phyloP scores from a whole-genome alignment of 2,113 vertebrate species.

The Myiopsitta monachus region DNA sequence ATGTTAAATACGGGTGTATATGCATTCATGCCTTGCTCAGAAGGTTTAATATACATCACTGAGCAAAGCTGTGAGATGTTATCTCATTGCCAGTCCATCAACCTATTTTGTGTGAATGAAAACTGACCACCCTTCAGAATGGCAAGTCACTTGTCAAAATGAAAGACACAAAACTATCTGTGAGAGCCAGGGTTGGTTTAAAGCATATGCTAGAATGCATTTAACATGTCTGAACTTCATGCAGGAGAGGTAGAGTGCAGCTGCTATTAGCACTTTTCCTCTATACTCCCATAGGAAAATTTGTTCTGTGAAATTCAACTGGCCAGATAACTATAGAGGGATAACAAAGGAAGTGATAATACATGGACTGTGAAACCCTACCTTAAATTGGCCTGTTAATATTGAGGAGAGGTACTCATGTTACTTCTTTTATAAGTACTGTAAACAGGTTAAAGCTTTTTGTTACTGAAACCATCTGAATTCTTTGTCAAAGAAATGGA shows the following conservation, averaged over 20 bases:
- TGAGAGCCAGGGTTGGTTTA: background rate
- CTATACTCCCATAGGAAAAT: background rate
- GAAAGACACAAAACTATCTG: background rate
- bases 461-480: constrained; percentile 24
- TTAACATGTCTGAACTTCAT: background rate
- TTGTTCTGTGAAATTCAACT: background rate
- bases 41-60: constrained; percentile 8
- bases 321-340: background rate
- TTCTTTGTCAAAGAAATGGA: constrained; percentile 13
- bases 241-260: background rate
- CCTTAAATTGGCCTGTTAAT: constrained; percentile 13
- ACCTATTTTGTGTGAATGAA: constrained; percentile 10
- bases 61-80: constrained; percentile 33
- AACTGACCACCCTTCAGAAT: constrained; percentile 1
- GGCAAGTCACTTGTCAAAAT: constrained; percentile 10
- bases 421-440: constrained; percentile 14
- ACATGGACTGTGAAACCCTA: background rate
- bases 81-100: constrained; percentile 29
- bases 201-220: background rate
- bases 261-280: background rate
- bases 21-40: constrained; percentile 10
- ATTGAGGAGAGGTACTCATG: background rate
- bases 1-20: background rate
- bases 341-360: background rate
- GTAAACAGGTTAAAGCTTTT: constrained; percentile 9